Evolutionary conservation across 2,888 invertebrate genomes (phyloP).

Genomic region (Eupithecia abbreviata): DNA sequence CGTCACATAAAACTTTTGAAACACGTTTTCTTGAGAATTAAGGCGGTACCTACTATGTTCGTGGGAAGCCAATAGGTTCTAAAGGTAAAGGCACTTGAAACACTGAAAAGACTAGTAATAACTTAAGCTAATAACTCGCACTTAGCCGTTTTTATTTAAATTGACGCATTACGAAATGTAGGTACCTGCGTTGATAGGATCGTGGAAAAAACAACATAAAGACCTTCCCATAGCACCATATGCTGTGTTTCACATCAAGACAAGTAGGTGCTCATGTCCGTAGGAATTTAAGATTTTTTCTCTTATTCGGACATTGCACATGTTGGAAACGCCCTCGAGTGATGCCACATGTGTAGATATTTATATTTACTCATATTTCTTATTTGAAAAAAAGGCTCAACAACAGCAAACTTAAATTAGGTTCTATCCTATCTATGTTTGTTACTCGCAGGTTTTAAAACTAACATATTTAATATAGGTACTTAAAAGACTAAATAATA

Average conservation of each 20-base stretch:
- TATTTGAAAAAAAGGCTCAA: too few species aligned
- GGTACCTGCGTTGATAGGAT: slow-evolving; percentile 44
- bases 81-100: background rate
- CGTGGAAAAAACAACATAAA: slow-evolving; percentile 63
- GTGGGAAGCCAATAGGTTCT: background rate
- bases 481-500: too few species aligned
- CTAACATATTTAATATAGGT: too few species aligned
- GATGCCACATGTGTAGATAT: slow-evolving; percentile 49
- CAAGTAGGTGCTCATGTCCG: slow-evolving; percentile 40
- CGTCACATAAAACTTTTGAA: slow-evolving; percentile 13
- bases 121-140: slow-evolving; percentile 21
- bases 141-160: slow-evolving; percentile 9
- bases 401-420: too few species aligned
- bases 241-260: slow-evolving; percentile 64
- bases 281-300: slow-evolving; percentile 48
- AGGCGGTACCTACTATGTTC: background rate
- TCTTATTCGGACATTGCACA: slow-evolving; percentile 49
- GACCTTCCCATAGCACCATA: slow-evolving; percentile 63
- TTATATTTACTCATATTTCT: too few species aligned
- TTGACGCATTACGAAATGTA: slow-evolving; percentile 15
- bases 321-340: slow-evolving; percentile 50
- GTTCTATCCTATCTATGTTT: too few species aligned
- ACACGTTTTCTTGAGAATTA: slow-evolving; percentile 12
- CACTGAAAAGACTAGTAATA: slow-evolving; percentile 10
- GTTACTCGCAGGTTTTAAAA: too few species aligned